Evolutionary conservation across 1,140 invertebrate species (phyloP).

Genomic region (Achroia grisella): DNA sequence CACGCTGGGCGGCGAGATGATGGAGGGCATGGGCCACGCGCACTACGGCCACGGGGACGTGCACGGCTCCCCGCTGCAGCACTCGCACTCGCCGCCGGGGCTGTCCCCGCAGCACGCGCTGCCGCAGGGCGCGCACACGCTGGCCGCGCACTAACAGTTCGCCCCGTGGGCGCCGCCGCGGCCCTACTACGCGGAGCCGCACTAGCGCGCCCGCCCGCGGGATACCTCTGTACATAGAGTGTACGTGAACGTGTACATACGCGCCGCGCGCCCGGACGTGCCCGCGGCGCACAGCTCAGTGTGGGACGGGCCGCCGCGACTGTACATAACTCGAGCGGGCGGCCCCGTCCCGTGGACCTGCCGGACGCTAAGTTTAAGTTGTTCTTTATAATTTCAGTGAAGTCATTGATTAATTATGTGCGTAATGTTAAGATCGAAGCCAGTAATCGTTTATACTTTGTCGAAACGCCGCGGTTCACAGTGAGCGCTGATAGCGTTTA

Average conservation of each 20-base stretch:
- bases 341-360: slow-evolving; percentile 10
- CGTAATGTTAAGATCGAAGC: slow-evolving; percentile 43
- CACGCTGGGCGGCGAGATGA: slow-evolving; percentile 86
- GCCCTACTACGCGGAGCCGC: slow-evolving; percentile 70
- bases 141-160: slow-evolving; percentile 93
- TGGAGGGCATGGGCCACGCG: slow-evolving; percentile 84
- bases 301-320: slow-evolving; percentile 18
- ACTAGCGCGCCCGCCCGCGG: slow-evolving; percentile 60
- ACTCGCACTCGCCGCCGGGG: slow-evolving; percentile 84
- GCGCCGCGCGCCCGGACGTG: slow-evolving; percentile 33
- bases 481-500: slow-evolving; percentile 32
- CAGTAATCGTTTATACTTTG: slow-evolving; percentile 40
- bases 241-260: slow-evolving; percentile 38
- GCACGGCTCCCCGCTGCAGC: slow-evolving; percentile 87
- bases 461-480: slow-evolving; percentile 25
- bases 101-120: slow-evolving; percentile 83
- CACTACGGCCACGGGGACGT: slow-evolving; percentile 86
- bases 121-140: slow-evolving; percentile 82
- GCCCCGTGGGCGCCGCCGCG: slow-evolving; percentile 74
- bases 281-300: slow-evolving; percentile 23
- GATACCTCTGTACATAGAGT: slow-evolving; percentile 18
- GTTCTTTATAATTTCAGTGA: slow-evolving; percentile 42
- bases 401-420: slow-evolving; percentile 42
- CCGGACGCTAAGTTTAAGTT: slow-evolving; percentile 33
- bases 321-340: slow-evolving; percentile 37